Conservation (phyloP, 92 coral and sea anemone species). For the Epizoanthus scotinus region DNA sequence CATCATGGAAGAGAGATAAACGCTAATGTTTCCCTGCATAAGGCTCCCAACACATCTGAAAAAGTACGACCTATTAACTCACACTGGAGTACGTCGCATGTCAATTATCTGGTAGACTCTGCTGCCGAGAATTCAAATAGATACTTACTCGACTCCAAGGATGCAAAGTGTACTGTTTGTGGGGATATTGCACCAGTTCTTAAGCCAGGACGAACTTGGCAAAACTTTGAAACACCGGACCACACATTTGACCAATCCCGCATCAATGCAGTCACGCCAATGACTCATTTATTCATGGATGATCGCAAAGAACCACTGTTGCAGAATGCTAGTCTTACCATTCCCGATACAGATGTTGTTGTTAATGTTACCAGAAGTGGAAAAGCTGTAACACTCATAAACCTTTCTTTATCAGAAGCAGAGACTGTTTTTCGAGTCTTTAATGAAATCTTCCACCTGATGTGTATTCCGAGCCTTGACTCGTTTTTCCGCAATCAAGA, state of each 20-base stretch:
- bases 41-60: too few species aligned
- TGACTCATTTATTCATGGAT: constrained; percentile 46
- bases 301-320: too few species aligned
- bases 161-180: constrained; percentile 38
- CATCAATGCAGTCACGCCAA: constrained; percentile 52
- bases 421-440: constrained; percentile 51
- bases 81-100: constrained; percentile 35
- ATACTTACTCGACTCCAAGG: constrained; percentile 55
- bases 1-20: constrained; percentile 50
- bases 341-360: constrained; percentile 14
- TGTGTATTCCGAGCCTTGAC: constrained; percentile 47
- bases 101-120: constrained; percentile 47
- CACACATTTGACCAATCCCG: constrained; percentile 55
- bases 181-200: constrained; percentile 49
- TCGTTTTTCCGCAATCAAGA: constrained; percentile 30
- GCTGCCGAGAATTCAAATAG: constrained; percentile 48
- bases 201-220: constrained; percentile 51
- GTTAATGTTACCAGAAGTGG: constrained; percentile 50
- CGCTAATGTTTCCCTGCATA: constrained; percentile 48
- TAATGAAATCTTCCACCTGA: constrained; percentile 21
- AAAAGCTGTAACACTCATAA: constrained; percentile 42
- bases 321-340: not conserved
- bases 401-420: constrained; percentile 46
- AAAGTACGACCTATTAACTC: too few species aligned
- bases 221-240: constrained; percentile 42